Evolutionary conservation across 2,888 invertebrate genomes (phyloP), one percentile per base, ranked within the genome.

Genomic region (Hirtodrosophila trivittata): DNA sequence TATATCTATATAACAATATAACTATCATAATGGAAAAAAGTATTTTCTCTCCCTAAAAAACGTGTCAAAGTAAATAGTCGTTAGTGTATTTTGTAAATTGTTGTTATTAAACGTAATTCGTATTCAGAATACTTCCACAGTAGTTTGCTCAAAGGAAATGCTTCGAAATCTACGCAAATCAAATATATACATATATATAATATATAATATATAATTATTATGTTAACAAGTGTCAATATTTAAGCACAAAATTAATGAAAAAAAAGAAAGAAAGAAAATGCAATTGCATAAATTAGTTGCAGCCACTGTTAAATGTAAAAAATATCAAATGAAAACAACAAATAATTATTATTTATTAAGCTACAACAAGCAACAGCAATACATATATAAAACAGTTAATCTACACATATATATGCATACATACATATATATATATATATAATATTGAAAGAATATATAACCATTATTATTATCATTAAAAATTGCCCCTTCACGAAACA

Each of bases 81-180:
- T 26, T 67, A 73, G 33, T 57, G 50, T 74, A 64, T 75, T 75
- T 66, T 74, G 46, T 70, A 63, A 72, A 66, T 50, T 69, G 75
- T 82, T 77, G 65, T 82, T 65, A 52, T 52, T 63, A 46, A 45
- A 45, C 64, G 50, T 51, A 60, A 68, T 68, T 45, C 56, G 35
- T 18, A 55, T 55, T 35, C 51, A 54, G 18, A 21, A 74, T 32
- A 49, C 62, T 72, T 67, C 62, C 70, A 57, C n/a, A 70, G 54
- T 58, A 63, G 37, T 67, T 70, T 70, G 70, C 74, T 73, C 74
- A 70, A 21, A n/a, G n/a, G 32, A 50, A 46, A 21, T 5, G 18
- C 18, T 21, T 5, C 8, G 4, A 35, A 10, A n/a, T 14, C 38
- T 50, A 7, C 13, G 26, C n/a, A 45, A 35, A 12, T 41, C 16